Conservation (phyloP, 2,113 vertebrate species). For the Leucoraja erinaceus region DNA sequence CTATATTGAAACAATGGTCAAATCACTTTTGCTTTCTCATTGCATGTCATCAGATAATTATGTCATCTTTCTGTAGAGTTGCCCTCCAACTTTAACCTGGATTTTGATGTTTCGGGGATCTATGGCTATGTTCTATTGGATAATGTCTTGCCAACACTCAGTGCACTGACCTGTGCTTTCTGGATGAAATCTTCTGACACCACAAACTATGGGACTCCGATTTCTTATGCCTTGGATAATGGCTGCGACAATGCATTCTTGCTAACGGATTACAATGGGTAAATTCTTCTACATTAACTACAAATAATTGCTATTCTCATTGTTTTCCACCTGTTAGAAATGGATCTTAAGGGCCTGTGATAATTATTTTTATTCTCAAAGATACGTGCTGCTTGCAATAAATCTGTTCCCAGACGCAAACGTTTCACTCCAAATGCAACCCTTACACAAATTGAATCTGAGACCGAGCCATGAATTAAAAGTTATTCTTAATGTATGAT, state of each 20-base stretch:
- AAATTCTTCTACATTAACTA: slow-evolving; percentile 42
- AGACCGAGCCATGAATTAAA: not conserved
- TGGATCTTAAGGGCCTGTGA: not conserved
- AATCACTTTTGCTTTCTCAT: not conserved
- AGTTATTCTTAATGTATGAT: not conserved
- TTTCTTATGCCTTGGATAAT: slow-evolving; percentile 87
- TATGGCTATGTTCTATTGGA: slow-evolving; percentile 88
- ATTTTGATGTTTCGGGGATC: slow-evolving; percentile 93
- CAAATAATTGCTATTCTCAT: not conserved
- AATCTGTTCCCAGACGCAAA: not conserved
- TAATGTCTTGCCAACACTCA: slow-evolving; percentile 74
- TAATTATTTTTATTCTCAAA: not conserved
- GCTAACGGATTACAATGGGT: slow-evolving; percentile 97
- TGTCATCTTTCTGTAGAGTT: slow-evolving; percentile 68
- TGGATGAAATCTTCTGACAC: slow-evolving; percentile 92
- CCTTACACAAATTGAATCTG: not conserved
- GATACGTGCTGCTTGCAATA: not conserved
- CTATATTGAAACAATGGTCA: not conserved
- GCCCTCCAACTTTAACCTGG: slow-evolving; percentile 85
- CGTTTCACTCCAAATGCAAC: not conserved
- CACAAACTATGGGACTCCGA: slow-evolving; percentile 85
- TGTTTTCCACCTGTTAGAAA: not conserved
- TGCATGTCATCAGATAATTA: slow-evolving; percentile 40
- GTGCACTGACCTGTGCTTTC: slow-evolving; percentile 81
- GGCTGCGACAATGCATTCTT: slow-evolving; percentile 90